Conservation (phyloP, 2,113 vertebrate species). For the Macrotis lagotis region DNA sequence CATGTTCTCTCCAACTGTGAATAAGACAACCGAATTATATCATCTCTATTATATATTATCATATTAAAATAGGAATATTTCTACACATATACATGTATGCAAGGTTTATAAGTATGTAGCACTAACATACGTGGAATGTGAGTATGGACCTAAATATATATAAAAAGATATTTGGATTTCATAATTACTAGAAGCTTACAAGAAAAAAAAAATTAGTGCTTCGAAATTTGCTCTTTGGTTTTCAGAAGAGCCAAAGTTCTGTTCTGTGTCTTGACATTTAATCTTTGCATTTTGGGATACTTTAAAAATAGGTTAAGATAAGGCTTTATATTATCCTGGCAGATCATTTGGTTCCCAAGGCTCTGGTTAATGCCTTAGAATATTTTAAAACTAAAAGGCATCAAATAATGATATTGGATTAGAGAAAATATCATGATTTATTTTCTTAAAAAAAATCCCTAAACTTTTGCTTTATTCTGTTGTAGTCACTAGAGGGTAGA, state of each 20-base stretch:
- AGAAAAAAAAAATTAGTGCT: slow-evolving; percentile 45
- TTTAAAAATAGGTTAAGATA: neutral
- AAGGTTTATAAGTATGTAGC: neutral
- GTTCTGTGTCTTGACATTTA: neutral
- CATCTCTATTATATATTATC: neutral
- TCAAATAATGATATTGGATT: slow-evolving; percentile 15
- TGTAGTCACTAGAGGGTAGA: slow-evolving; percentile 88
- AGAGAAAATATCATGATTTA: slow-evolving; percentile 29
- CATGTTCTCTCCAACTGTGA: neutral
- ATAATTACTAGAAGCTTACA: slow-evolving; percentile 43
- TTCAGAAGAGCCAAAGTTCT: slow-evolving; percentile 42
- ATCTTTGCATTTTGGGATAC: slow-evolving; percentile 20
- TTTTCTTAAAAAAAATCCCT: slow-evolving; percentile 19
- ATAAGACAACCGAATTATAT: neutral
- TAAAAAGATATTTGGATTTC: slow-evolving; percentile 50
- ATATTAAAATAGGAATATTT: neutral
- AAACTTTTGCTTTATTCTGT: slow-evolving; percentile 79
- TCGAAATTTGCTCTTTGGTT: slow-evolving; percentile 43
- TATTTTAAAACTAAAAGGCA: slow-evolving; percentile 46
- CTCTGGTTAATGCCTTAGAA: slow-evolving; percentile 21
- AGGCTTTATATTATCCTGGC: neutral
- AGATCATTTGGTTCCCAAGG: slow-evolving; percentile 29
- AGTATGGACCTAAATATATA: neutral
- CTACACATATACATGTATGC: neutral
- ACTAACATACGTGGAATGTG: slow-evolving; percentile 36